Evolutionary conservation across 2,113 vertebrate species (phyloP), one percentile per base, ranked within the genome.

Genomic region (Gymnorhina tibicen): DNA sequence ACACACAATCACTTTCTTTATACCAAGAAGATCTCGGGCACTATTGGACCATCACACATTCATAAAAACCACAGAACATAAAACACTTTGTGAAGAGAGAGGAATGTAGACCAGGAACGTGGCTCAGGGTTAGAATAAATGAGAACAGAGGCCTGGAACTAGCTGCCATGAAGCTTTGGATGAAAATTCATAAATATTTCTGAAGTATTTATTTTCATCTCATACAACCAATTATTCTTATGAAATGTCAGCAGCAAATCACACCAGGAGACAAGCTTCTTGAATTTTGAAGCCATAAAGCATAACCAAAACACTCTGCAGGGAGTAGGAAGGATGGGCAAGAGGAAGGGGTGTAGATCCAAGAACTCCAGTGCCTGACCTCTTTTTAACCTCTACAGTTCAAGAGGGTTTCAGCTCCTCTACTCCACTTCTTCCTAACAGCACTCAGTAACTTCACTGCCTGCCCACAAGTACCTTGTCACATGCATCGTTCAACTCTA

Each of bases 161-260:
- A 52, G 41, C 49, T 83, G 37, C 87, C 49, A 47, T 44, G 37
- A 85, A 58, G 46, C 50, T 79, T 94, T 62, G 58, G 81, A 91
- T 58, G 12, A 76, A 95, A 95, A 96, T 79, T 66, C 49, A 10
- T 64, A 89, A 73, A 50, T 82, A 89, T 85, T 95, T 93, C 86
- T 30, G 7, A 94, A 74, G 73, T 85, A 82, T 67, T 96, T 92
- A 35, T 85, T 95, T 93, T 94, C 56, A 64, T 82, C 69, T 92
- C 77, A 59, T 87, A 75, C 3, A 7, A 78, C 33, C 35, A 59
- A 59, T 68, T 91, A 46, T 60, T 91, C 64, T 84, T 64, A 41
- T 27, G 66, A 95, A 81, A 78, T 12, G 11, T 60, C 87, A 94
- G 73, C 76, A 89, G 52, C 53, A 82, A 85, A 68, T 70, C 86